These are phyloP conservation scores for Lucilia sericata DNA, from an alignment of 1,140 invertebrate species.

Conservation along the genomic window DNA sequence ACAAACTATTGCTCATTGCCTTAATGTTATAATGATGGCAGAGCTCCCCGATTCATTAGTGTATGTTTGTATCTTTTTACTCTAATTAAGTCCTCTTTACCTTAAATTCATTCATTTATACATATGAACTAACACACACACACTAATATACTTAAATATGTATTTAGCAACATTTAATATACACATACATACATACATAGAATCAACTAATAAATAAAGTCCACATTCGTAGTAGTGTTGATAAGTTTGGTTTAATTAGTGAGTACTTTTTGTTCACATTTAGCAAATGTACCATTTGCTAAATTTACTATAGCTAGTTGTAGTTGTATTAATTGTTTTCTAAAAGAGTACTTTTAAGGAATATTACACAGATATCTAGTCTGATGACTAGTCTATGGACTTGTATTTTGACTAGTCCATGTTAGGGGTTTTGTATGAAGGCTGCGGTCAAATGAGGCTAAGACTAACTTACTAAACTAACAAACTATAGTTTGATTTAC, in stretches of 20 bases:
- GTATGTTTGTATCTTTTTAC: neutral
- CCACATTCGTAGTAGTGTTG: neutral
- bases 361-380: too few species aligned
- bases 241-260: neutral
- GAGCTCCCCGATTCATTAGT: slow-evolving; percentile 14
- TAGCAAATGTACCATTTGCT: too few species aligned
- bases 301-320: too few species aligned
- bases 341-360: too few species aligned
- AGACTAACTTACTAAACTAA: too few species aligned
- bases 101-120: slow-evolving; percentile 26
- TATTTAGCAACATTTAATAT: neutral
- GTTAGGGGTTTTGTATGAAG: too few species aligned
- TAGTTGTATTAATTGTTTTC: too few species aligned
- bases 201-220: neutral
- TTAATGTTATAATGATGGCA: slow-evolving; percentile 4
- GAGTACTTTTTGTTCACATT: too few species aligned
- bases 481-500: too few species aligned
- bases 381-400: too few species aligned
- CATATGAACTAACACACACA: neutral
- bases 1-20: neutral
- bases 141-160: neutral
- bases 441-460: too few species aligned
- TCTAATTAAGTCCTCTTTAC: slow-evolving; percentile 39
- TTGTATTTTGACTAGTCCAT: too few species aligned
- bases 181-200: neutral